Conservation (phyloP, 2,113 vertebrate species). For the Pteruthius melanotis region DNA sequence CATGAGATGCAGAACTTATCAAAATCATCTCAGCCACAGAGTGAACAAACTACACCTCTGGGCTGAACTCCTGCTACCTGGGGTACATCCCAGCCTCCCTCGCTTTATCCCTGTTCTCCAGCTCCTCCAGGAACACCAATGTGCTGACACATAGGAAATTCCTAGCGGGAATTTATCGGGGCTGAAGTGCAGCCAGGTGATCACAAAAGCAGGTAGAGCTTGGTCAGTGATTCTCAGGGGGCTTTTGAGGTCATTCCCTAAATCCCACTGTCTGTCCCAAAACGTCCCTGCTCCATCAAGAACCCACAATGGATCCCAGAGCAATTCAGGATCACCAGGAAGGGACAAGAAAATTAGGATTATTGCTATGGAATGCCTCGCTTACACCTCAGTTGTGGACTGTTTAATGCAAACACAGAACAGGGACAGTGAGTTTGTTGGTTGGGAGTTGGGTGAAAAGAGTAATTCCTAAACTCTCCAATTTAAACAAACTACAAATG, state of each 20-base stretch:
- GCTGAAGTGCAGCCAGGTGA: no score
- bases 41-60: no score
- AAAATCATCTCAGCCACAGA: no score
- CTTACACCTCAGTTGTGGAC: neutral
- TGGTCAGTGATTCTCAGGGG: neutral
- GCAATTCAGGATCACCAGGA: neutral
- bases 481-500: neutral
- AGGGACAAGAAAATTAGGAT: neutral
- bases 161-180: no score
- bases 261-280: neutral
- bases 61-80: no score
- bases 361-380: no score
- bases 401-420: neutral
- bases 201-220: no score
- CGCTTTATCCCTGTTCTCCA: no score
- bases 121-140: no score
- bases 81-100: no score
- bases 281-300: neutral
- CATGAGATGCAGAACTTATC: fast-evolving
- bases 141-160: no score
- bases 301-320: neutral
- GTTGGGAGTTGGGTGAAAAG: neutral
- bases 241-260: neutral
- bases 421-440: neutral
- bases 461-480: neutral